phyloP scores from a whole-genome alignment of 2,797 vertebrate genomes.

The Micropoecilia bifurca region DNA sequence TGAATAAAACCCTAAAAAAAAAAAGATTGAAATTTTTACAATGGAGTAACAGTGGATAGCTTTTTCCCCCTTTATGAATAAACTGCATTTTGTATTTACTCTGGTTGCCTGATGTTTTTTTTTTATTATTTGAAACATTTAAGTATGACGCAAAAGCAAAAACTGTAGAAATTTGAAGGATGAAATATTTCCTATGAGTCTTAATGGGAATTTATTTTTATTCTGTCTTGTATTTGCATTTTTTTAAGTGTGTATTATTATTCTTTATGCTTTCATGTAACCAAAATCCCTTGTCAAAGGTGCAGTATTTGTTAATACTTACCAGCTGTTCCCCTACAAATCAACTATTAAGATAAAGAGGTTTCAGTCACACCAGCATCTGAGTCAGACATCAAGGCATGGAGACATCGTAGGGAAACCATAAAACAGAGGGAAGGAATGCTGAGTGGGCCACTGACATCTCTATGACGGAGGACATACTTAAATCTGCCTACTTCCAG shows the following conservation, averaged over 20 bases:
- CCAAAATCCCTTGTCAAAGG: not conserved
- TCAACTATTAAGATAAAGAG: not conserved
- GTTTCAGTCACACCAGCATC: constrained; percentile 22
- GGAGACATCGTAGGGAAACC: constrained; percentile 22
- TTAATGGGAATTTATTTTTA: not conserved
- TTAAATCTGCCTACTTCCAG: constrained; percentile 80
- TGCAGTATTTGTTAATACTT: not conserved
- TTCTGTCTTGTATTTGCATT: not conserved
- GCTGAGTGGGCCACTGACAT: constrained; percentile 76
- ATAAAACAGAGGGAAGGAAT: constrained; percentile 70
- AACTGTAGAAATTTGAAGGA: not conserved
- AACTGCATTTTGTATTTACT: not conserved
- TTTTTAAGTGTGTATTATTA: not conserved
- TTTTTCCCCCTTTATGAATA: not conserved
- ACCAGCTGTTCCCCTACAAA: not conserved
- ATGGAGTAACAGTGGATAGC: not conserved
- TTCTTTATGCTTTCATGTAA: not conserved
- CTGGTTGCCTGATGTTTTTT: not conserved
- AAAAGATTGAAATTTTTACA: no score
- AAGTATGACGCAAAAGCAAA: not conserved
- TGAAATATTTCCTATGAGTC: not conserved
- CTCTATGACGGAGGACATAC: constrained; percentile 77
- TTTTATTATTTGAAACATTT: not conserved
- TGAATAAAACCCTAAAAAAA: not conserved
- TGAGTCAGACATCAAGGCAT: constrained; percentile 12